These are phyloP conservation scores for Dynastes grantii DNA, from an alignment of 2,888 invertebrate species.

Conservation along the genomic window DNA sequence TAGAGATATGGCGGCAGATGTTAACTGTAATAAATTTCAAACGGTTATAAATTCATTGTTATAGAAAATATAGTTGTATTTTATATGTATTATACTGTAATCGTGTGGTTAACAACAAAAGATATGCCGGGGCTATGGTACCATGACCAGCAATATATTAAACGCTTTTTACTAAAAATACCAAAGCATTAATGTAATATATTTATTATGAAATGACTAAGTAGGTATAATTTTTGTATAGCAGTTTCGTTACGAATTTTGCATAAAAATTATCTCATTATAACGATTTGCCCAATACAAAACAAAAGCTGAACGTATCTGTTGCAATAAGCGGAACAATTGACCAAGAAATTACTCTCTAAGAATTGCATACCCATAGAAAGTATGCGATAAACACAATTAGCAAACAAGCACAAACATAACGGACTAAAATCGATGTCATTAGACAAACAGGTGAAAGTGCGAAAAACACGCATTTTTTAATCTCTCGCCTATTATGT, in stretches of 20 bases:
- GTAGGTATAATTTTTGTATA: background rate
- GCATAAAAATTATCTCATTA: constrained; percentile 10
- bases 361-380: background rate
- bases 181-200: background rate
- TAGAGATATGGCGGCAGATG: too few relatives aligned
- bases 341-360: background rate
- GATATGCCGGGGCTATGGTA: too few relatives aligned
- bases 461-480: constrained; percentile 4
- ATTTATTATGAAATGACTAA: background rate
- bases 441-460: constrained; percentile 23
- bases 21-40: too few relatives aligned
- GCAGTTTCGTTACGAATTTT: background rate
- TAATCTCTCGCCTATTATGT: constrained; percentile 1
- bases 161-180: too few relatives aligned
- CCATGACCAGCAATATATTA: too few relatives aligned
- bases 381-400: constrained; percentile 6
- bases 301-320: background rate
- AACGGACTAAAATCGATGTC: background rate
- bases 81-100: too few relatives aligned
- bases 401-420: constrained; percentile 11
- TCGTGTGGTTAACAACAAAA: too few relatives aligned
- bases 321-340: background rate
- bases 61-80: too few relatives aligned
- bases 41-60: too few relatives aligned
- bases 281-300: background rate